Evolutionary conservation across 1,140 invertebrate genomes (phyloP).

Genomic region (Bombus waltoni): DNA sequence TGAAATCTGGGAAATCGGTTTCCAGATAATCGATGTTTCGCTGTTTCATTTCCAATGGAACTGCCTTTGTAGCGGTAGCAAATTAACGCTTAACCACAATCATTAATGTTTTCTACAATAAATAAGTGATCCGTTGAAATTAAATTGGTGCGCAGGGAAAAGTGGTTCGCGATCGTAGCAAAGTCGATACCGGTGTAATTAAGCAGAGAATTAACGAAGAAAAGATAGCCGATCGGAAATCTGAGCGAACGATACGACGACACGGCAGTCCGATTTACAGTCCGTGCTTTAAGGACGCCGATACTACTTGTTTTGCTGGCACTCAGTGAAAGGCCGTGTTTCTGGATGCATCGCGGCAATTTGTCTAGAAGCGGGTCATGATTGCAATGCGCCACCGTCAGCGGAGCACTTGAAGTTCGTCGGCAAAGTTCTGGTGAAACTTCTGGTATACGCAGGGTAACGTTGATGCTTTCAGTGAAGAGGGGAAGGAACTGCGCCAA

Average conservation of each 20-base stretch:
- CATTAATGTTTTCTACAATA: not conserved
- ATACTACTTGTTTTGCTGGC: slow-evolving; percentile 24
- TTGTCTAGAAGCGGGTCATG: slow-evolving; percentile 66
- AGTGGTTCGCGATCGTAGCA: not conserved
- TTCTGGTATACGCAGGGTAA: slow-evolving; percentile 34
- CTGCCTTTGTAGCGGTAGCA: not conserved
- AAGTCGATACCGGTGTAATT: not conserved
- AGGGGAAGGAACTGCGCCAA: slow-evolving; percentile 46
- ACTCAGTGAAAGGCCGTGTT: slow-evolving; percentile 36
- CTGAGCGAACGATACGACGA: not conserved
- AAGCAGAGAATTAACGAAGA: not conserved
- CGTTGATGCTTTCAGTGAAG: slow-evolving; percentile 33
- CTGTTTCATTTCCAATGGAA: not conserved
- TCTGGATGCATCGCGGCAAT: slow-evolving; percentile 52
- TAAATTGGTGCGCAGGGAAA: not conserved
- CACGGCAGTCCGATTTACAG: not conserved
- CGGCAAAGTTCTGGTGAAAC: slow-evolving; percentile 58
- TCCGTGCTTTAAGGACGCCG: slow-evolving; percentile 41
- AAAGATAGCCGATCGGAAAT: not conserved
- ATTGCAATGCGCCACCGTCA: slow-evolving; percentile 61
- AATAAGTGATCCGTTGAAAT: not conserved
- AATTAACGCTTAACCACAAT: slow-evolving; percentile 25
- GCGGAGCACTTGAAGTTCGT: slow-evolving; percentile 57
- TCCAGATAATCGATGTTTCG: not conserved
- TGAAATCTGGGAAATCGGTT: not conserved